Evolutionary conservation across 1,140 invertebrate genomes (phyloP).

Genomic region (Saccostrea cuccullata): DNA sequence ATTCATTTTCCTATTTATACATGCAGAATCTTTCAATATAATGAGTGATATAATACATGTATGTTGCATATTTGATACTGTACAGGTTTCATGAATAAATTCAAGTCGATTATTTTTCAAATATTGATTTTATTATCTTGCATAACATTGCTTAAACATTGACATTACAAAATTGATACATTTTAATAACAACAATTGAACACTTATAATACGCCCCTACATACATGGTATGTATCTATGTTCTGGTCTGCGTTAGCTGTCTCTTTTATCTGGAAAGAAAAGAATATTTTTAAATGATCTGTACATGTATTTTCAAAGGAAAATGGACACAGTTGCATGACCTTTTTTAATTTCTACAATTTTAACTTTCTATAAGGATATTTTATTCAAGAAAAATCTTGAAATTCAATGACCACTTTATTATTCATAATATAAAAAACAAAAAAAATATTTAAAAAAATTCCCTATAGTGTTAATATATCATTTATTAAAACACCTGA

Average conservation of each 20-base stretch:
- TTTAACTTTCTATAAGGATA: no score
- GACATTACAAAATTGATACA: background rate
- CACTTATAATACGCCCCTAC: background rate
- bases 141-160: background rate
- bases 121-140: conserved; percentile 15
- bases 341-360: no score
- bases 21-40: conserved; percentile 17
- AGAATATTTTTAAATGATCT: background rate
- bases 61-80: conserved; percentile 33
- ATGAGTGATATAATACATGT: background rate
- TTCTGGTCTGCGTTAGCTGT: background rate
- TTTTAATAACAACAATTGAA: background rate
- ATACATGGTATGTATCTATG: background rate
- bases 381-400: no score
- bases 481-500: no score
- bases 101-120: conserved; percentile 12
- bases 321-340: no score
- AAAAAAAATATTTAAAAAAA: no score
- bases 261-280: conserved; percentile 15
- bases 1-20: conserved; percentile 16
- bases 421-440: no score
- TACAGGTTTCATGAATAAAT: conserved; percentile 32
- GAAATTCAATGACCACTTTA: no score
- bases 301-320: no score
- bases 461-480: no score